Evolutionary conservation across 2,888 invertebrate species (phyloP).

Genomic region (Hirtodrosophila confusa): DNA sequence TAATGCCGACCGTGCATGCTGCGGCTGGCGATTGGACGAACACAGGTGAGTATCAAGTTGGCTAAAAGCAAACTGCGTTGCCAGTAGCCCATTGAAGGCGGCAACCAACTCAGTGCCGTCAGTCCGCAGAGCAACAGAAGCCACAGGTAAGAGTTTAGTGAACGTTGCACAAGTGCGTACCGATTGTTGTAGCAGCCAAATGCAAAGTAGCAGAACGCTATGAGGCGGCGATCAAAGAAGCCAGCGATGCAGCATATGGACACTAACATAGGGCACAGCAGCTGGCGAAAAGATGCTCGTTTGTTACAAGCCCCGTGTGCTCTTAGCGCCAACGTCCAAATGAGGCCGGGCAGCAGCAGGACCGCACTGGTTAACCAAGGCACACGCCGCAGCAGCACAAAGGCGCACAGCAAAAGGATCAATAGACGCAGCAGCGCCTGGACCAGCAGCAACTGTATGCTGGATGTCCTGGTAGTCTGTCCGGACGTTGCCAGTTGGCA

Average conservation of each 20-base stretch:
- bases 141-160: conserved; percentile 83
- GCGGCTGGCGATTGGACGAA: conserved; percentile 52
- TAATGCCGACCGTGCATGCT: conserved; percentile 1
- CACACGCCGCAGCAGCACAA: conserved; percentile 86
- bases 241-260: conserved; percentile 51
- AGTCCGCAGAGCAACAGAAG: conserved; percentile 85
- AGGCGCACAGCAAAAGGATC: conserved; percentile 32
- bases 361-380: conserved; percentile 87
- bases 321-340: conserved; percentile 60
- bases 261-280: conserved; percentile 78
- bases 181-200: conserved; percentile 63
- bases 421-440: conserved; percentile 1
- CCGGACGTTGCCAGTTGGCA: conserved; percentile 31
- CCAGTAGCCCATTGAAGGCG: conserved; percentile 82
- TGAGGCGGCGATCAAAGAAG: conserved; percentile 66
- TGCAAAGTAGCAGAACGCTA: conserved; percentile 68
- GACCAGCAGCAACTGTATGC: not conserved
- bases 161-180: conserved; percentile 34
- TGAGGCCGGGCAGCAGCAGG: conserved; percentile 86
- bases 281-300: conserved; percentile 1
- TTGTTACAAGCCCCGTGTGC: not conserved
- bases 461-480: not conserved
- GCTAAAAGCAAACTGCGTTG: conserved; percentile 56
- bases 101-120: conserved; percentile 91
- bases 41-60: conserved; percentile 54